Percentiles rank a stretch among this genome's conserved stretches.
These are phyloP conservation scores for Tympanuchus pallidicinctus DNA, from an alignment of 2,113 vertebrate genomes.

Conservation along the genomic window DNA sequence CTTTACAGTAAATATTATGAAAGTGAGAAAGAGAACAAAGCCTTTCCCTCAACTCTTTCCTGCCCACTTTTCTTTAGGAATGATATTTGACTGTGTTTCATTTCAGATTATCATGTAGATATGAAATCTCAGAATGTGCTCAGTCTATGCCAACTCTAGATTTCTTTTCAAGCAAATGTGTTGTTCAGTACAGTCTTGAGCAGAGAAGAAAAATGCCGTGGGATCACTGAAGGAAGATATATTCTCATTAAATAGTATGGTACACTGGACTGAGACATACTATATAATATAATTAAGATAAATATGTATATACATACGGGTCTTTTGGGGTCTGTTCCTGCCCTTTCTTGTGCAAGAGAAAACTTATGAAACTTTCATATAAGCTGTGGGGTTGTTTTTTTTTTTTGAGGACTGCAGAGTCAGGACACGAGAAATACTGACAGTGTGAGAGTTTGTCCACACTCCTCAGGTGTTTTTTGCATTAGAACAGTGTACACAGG, in stretches of 20 bases:
- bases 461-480: not conserved
- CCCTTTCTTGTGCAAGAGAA: not conserved
- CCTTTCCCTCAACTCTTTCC: not conserved
- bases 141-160: not conserved
- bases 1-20: not conserved
- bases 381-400: not conserved
- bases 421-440: not conserved
- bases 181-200: not conserved
- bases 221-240: not conserved
- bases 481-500: not conserved
- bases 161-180: not conserved
- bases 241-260: not conserved
- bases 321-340: not conserved
- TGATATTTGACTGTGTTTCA: not conserved
- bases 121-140: not conserved
- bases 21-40: not conserved
- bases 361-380: not conserved
- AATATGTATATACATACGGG: not conserved
- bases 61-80: not conserved
- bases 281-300: not conserved
- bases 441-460: not conserved
- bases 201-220: not conserved
- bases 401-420: not conserved
- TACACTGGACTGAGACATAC: not conserved
- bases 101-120: fast-evolving